Evolutionary conservation across 2,888 invertebrate genomes (phyloP), one percentile per base, ranked within the genome.

Genomic region (Coleophora deauratella): DNA sequence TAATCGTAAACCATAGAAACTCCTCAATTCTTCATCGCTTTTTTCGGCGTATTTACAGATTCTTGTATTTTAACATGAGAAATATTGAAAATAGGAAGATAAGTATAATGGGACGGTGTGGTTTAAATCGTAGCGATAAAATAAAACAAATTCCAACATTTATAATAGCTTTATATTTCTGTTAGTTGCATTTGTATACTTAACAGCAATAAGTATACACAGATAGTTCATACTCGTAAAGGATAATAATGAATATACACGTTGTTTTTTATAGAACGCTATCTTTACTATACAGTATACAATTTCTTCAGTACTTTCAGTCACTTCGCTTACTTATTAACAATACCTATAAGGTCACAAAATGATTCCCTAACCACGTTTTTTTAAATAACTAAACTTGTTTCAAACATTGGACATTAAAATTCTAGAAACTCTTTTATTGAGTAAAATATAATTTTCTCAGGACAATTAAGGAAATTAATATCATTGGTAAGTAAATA

Each of bases 141-240:
- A 14, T 15, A 28, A 30, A 34, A 33, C 28, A 28, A 34, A 40
- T 28, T 15, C 11, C 10, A 15, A 13, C 13, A n/a, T 15, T 36
- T 27, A n/a, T 35, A 36, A 33, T 36, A 27, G 27, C n/a, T 35
- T 41, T 27, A 27, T 50, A 56, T 60, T 72, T 70, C 61, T 65
- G 63, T 75, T 74, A 76, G 61, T 73, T 60, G 51, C 56, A 66
- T 70, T 72, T 66, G 62, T 62, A 70, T 62, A 62, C 62, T 62
- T 67, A 66, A 50, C 57, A 59, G 64, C 54, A 60, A 57, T n/a
- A 21, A 21, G 21, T 21, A 21, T 61, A 68, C 51, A 66, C 43
- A 54, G 49, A 52, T 50, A 54, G 46, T 11, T 21, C 33, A 6
- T 21, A 6, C 3, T 49, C 44, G 50, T 50, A 49, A 50, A 59